phyloP scores from a whole-genome alignment of 1,140 invertebrate genomes.

The Leptestheria dahalacensis region DNA sequence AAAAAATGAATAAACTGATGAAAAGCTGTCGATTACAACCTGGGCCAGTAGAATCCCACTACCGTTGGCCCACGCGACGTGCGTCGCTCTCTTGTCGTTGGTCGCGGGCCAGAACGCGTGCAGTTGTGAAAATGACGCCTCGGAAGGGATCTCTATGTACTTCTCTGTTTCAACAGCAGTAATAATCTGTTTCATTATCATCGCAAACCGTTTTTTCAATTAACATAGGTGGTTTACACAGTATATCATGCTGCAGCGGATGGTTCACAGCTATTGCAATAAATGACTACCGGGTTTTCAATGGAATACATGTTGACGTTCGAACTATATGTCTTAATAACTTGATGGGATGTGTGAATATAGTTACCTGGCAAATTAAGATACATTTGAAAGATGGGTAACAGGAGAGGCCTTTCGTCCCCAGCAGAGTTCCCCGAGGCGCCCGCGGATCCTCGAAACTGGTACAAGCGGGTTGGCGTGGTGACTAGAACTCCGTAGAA shows the following conservation, averaged over 20 bases:
- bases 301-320: no score
- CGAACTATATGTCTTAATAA: no score
- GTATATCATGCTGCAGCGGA: no score
- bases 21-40: no score
- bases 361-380: conserved; percentile 50
- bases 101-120: conserved; percentile 57
- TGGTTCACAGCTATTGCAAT: no score
- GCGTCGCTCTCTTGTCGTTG: conserved; percentile 46
- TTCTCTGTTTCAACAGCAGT: conserved; percentile 31
- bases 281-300: no score
- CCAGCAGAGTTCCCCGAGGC: conserved; percentile 19
- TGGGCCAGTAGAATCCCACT: conserved; percentile 51
- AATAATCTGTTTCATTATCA: no score
- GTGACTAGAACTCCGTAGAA: conserved; percentile 55
- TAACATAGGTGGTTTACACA: no score
- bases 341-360: neutral
- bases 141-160: conserved; percentile 57
- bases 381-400: conserved; percentile 67
- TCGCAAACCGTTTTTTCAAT: no score
- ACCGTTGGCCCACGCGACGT: conserved; percentile 75
- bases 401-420: conserved; percentile 62
- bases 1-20: no score
- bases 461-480: conserved; percentile 65
- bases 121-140: conserved; percentile 58
- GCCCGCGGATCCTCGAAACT: conserved; percentile 59